Base-by-base conservation (phyloP, 2,113 vertebrate genomes). In the Grammomys dolichurus region DNA sequence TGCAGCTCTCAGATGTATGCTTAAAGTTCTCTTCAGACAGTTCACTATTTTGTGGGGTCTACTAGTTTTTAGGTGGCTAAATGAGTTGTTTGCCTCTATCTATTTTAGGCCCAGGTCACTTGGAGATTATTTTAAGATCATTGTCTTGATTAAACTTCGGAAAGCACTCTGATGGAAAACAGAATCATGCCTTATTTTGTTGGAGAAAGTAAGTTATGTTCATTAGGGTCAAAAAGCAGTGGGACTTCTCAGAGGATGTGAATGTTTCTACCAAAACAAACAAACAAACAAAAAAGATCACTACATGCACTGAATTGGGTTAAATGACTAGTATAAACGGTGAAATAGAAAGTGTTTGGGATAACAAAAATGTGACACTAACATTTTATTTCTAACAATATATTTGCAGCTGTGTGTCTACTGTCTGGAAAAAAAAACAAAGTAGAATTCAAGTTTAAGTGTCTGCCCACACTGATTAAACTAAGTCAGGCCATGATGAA, bases 301-400 rank as follows among this genome's bases (percentile, higher is more conserved):
- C n/a, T 72, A 46, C 0, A 14, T 69, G 26, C 46, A 88, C 1
- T 60, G 54, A 90, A 46, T 69, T 77, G 36, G 33, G 54, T 58
- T 87, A 72, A 65, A 78, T 76, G 11, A 90, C 22, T 24, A 54
- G 3, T 22, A n/a, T 54, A 58, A 2, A 12, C 14, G 4, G 6
- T 10, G 5, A 17, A 65, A 56, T 73, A 54, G 17, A 6, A 67
- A 63, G 46, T 26, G 5, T 91, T 88, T 84, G 63, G 24, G 26
- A 5, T 2, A 84, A 60, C 24, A 28, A 75, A 48, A 84, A 93
- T 73, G 17, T 73, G 12, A 82, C 17, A 56, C 36, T 78, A n/a
- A 26, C 40, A 58, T 92, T 46, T 40, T 14, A 73, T 85, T 87
- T 92, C 28, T 80, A 78, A 69, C 75, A 95, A 63, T 67, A 92